Conservation (phyloP, 2,888 invertebrate genomes). For the Lepidocyrtoides sp. region DNA sequence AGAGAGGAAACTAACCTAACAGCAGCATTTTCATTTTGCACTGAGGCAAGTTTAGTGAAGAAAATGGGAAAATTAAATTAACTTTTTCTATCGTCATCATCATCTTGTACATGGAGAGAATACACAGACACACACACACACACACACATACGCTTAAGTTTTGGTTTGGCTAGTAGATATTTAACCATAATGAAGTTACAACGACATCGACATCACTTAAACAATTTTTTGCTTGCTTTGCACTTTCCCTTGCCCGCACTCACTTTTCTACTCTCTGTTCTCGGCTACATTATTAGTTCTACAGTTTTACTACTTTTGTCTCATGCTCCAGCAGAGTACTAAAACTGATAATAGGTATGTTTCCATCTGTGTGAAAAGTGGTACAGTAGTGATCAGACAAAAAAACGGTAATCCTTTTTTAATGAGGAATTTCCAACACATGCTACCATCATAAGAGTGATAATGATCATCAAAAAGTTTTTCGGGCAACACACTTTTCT, state of each 20-base stretch:
- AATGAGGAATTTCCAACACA: constrained; percentile 10
- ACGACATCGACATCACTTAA: constrained; percentile 25
- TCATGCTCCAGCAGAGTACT: too few species aligned
- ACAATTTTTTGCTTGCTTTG: neutral
- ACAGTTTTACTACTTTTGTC: too few species aligned
- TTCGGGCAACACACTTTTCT: neutral
- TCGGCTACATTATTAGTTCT: too few species aligned
- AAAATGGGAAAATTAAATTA: constrained; percentile 6
- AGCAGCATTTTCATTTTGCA: neutral
- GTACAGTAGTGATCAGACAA: too few species aligned
- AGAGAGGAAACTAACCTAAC: too few species aligned
- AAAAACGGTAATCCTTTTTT: constrained; percentile 46
- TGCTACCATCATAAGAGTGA: neutral
- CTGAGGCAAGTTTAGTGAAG: neutral
- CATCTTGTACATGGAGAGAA: too few species aligned
- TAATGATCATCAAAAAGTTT: constrained; percentile 2
- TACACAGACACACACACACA: too few species aligned
- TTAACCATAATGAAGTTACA: neutral
- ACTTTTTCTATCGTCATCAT: constrained; percentile 7
- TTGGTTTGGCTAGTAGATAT: neutral
- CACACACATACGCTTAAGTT: neutral
- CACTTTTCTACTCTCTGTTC: too few species aligned
- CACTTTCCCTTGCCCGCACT: neutral
- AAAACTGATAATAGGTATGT: too few species aligned
- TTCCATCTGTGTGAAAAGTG: too few species aligned